phyloP scores from a whole-genome alignment of 2,113 vertebrate species.

The Halcyon malimbica region DNA sequence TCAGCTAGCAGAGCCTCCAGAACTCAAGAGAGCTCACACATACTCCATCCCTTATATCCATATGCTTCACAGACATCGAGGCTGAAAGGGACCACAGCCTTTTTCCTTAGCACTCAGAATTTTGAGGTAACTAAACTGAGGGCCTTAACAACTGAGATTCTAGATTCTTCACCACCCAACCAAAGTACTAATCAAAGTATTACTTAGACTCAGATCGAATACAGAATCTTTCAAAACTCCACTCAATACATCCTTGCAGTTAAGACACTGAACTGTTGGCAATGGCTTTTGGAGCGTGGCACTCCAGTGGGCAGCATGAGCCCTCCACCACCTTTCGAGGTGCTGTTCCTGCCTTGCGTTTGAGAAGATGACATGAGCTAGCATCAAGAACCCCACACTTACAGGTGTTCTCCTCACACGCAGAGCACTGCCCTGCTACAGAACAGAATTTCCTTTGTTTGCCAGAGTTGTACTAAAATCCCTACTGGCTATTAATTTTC shows the following conservation, averaged over 20 bases:
- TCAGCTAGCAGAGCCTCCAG: neutral
- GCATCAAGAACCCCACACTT: accelerated
- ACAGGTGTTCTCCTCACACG: neutral
- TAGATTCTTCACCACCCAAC: neutral
- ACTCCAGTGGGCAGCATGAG: neutral
- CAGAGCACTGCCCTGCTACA: neutral
- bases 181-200: neutral
- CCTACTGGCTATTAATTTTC: neutral
- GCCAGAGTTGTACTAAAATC: neutral
- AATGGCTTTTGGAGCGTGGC: neutral
- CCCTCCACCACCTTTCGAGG: neutral
- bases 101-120: neutral
- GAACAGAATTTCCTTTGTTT: neutral
- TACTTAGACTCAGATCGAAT: accelerated
- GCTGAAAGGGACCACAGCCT: neutral
- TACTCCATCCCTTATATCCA: neutral
- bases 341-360: neutral
- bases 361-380: accelerated
- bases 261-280: too few species aligned
- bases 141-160: neutral
- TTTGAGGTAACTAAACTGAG: neutral
- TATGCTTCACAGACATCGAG: neutral
- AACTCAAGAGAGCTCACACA: neutral
- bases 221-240: neutral
- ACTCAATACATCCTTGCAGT: neutral